These are phyloP conservation scores for Lysiphlebus fabarum DNA, from an alignment of 1,140 invertebrate genomes.

Conservation along the genomic window DNA sequence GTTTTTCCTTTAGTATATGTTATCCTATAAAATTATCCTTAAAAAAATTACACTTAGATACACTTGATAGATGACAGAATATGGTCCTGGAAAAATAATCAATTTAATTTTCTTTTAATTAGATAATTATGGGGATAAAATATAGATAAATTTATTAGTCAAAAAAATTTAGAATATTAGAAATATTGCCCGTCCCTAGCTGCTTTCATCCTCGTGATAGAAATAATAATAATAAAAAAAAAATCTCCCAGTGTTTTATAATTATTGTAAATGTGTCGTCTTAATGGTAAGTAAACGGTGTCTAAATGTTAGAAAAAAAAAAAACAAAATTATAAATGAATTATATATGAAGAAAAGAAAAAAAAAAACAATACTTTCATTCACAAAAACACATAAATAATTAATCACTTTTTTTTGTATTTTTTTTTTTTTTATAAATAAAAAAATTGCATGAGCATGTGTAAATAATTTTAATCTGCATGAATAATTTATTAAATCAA, in stretches of 20 bases:
- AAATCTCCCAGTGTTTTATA: conserved; percentile 1
- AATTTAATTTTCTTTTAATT: too few species aligned
- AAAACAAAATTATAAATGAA: conserved; percentile 13
- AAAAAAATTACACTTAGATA: too few species aligned
- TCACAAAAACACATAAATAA: conserved; percentile 5
- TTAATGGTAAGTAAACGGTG: conserved; percentile 23
- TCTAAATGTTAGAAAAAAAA: conserved; percentile 14
- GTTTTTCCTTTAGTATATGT: too few species aligned
- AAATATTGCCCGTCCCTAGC: conserved; percentile 42
- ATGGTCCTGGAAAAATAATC: conserved; percentile 7
- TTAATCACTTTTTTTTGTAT: conserved; percentile 5
- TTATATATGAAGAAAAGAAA: neutral
- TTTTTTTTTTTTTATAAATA: conserved; percentile 1
- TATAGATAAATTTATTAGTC: too few species aligned
- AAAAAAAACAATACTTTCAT: neutral
- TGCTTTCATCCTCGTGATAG: conserved; percentile 38
- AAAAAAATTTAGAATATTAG: too few species aligned
- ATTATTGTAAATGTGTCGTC: conserved; percentile 16
- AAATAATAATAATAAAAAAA: conserved; percentile 3
- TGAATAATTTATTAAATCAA: conserved; percentile 16
- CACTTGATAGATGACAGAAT: too few species aligned
- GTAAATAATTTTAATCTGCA: conserved; percentile 31
- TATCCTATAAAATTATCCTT: too few species aligned
- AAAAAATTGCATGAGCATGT: conserved; percentile 38
- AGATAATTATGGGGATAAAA: too few species aligned